Percentiles rank a stretch among this genome's conserved stretches.
These are phyloP conservation scores for Hippoglossus hippoglossus DNA, from an alignment of 2,797 vertebrate genomes.

Conservation along the genomic window DNA sequence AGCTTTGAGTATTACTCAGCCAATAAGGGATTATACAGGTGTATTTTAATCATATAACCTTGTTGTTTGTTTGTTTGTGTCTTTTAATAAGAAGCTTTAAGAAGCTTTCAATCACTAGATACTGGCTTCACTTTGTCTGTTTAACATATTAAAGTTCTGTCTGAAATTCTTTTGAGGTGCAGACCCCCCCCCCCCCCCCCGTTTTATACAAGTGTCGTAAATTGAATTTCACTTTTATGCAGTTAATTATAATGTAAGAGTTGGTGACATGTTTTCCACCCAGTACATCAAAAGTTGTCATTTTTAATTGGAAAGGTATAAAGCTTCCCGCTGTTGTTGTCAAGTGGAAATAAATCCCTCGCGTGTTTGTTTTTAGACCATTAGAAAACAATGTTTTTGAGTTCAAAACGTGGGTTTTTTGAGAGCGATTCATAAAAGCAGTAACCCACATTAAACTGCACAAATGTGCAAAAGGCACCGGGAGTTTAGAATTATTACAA, in stretches of 20 bases:
- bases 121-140: not conserved
- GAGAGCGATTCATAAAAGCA: slow-evolving; percentile 2
- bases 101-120: too few relatives aligned
- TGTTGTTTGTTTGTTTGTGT: too few relatives aligned
- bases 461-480: not conserved
- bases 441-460: not conserved
- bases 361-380: slow-evolving; percentile 1
- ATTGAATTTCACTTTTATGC: not conserved
- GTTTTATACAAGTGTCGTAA: not conserved
- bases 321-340: slow-evolving; percentile 20
- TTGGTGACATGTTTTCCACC: slow-evolving; percentile 13
- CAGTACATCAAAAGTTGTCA: slow-evolving; percentile 30
- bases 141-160: not conserved
- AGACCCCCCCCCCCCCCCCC: not conserved
- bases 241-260: slow-evolving; percentile 1
- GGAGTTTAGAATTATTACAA: not conserved
- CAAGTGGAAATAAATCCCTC: slow-evolving; percentile 7
- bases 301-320: slow-evolving; percentile 48
- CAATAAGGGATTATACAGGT: too few relatives aligned
- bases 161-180: not conserved
- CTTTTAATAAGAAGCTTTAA: too few relatives aligned
- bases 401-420: slow-evolving; percentile 5
- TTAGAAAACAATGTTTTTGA: slow-evolving; percentile 8
- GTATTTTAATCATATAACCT: too few relatives aligned
- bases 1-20: too few relatives aligned